These are phyloP conservation scores for Paracanthobrama guichenoti DNA, from an alignment of 2,113 vertebrate species.

Conservation along the genomic window DNA sequence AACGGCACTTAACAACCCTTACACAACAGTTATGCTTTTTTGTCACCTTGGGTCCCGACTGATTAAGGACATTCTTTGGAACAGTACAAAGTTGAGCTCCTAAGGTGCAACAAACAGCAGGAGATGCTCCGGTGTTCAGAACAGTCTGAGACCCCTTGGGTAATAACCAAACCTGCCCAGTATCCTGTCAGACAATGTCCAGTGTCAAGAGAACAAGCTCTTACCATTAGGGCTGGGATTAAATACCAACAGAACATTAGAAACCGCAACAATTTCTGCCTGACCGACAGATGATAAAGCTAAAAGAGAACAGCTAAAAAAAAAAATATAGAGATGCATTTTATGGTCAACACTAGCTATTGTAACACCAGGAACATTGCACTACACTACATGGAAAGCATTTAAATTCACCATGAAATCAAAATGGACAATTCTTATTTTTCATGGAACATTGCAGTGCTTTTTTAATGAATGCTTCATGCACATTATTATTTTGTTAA, in stretches of 20 bases:
- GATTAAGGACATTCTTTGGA: neutral
- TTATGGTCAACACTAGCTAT: neutral
- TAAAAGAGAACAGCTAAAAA: neutral
- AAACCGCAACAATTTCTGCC: neutral
- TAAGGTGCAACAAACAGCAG: neutral
- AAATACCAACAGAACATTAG: neutral
- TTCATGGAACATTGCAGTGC: too few relatives aligned
- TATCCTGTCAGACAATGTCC: neutral
- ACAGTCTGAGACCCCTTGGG: neutral
- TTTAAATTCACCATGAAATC: neutral
- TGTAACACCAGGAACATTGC: neutral
- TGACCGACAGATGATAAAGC: neutral
- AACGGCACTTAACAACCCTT: neutral
- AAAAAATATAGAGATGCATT: neutral
- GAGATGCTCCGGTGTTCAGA: neutral
- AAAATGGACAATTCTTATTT: too few relatives aligned
- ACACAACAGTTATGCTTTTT: neutral
- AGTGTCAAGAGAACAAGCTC: neutral
- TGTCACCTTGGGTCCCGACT: neutral
- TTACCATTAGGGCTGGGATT: neutral
- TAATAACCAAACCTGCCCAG: neutral
- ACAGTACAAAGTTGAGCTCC: neutral
- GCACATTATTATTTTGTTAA: too few relatives aligned
- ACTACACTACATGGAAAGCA: neutral
- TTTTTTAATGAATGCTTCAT: too few relatives aligned